Conservation (phyloP, 2,113 vertebrate species). For the Bettongia penicillata region DNA sequence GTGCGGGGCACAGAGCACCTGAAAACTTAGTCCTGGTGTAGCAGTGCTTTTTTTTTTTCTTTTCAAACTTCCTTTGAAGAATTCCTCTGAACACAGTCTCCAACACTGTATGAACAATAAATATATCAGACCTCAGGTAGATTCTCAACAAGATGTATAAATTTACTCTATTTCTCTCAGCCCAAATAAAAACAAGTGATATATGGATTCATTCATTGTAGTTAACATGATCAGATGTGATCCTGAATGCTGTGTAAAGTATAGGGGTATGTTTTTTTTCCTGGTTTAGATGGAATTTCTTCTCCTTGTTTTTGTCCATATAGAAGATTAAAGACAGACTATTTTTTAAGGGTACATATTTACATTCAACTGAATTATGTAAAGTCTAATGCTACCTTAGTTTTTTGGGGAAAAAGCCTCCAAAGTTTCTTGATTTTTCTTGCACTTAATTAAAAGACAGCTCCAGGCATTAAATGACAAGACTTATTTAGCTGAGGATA, state of each 20-base stretch:
- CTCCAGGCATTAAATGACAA: background rate
- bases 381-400: background rate
- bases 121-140: background rate
- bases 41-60: background rate
- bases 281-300: background rate
- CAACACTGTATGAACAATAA: background rate
- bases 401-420: background rate
- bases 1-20: background rate
- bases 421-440: background rate
- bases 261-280: background rate
- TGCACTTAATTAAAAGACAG: constrained; percentile 19
- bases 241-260: background rate
- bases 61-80: background rate
- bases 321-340: background rate
- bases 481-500: background rate
- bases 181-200: too few relatives aligned
- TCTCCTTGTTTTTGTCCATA: fast-evolving
- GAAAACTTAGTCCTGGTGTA: background rate
- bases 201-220: too few relatives aligned
- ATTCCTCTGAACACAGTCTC: background rate
- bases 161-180: background rate
- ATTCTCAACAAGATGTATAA: background rate
- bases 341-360: fast-evolving
- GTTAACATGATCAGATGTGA: background rate
- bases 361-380: background rate